phyloP scores from a whole-genome alignment of 2,113 vertebrate species.

The Microtus pennsylvanicus region DNA sequence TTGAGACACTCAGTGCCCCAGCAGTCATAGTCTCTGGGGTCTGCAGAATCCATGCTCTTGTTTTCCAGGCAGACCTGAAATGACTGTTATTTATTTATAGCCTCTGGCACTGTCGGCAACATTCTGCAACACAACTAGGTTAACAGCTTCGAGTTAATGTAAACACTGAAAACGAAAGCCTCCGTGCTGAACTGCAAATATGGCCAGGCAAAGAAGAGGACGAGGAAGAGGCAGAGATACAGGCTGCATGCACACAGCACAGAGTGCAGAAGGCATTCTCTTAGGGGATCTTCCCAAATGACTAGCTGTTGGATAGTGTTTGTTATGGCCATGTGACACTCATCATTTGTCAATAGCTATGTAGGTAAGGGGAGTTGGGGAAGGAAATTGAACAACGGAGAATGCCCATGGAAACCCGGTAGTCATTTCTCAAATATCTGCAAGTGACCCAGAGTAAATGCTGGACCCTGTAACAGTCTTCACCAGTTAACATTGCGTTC shows the following conservation, averaged over 20 bases:
- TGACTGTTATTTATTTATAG: conserved; percentile 82
- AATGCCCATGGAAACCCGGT: background rate
- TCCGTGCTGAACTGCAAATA: background rate
- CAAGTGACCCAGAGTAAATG: background rate
- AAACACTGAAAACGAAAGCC: conserved; percentile 77
- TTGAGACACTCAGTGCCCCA: conserved; percentile 48
- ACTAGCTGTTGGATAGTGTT: background rate
- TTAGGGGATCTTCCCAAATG: background rate
- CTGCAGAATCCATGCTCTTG: conserved; percentile 51
- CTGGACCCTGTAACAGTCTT: background rate
- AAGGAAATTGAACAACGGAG: background rate
- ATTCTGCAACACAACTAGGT: conserved; percentile 75
- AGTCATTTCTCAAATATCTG: background rate
- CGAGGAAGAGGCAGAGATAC: background rate
- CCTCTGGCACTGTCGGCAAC: conserved; percentile 76
- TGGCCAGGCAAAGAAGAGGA: background rate
- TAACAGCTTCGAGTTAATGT: conserved; percentile 78
- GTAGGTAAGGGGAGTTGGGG: background rate
- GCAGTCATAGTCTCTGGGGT: conserved; percentile 59
- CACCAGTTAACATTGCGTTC: background rate
- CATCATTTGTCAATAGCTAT: background rate
- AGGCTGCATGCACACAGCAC: background rate
- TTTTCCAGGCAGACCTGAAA: conserved; percentile 73
- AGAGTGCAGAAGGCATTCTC: background rate
- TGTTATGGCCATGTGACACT: background rate